Evolutionary conservation across 2,113 vertebrate species (phyloP).

Genomic region (Promerops cafer): DNA sequence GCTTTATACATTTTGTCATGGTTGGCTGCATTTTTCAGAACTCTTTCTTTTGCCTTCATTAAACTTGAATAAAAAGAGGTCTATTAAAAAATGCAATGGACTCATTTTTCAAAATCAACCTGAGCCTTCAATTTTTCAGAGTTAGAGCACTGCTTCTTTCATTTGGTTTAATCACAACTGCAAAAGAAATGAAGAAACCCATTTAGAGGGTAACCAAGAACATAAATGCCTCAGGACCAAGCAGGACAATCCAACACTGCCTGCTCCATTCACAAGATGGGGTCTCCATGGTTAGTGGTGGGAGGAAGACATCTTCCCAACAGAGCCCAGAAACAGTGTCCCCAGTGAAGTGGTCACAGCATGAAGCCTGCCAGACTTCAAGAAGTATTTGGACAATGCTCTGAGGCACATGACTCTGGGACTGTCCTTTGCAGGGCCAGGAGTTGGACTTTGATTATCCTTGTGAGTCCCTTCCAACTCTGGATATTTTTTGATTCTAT

Average conservation of each 20-base stretch:
- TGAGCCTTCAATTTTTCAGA: not conserved
- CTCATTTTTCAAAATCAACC: conserved; percentile 7
- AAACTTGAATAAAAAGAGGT: conserved; percentile 20
- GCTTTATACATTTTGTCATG: not conserved
- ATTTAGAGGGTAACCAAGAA: not conserved
- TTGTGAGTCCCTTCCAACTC: not conserved
- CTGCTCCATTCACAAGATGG: not conserved
- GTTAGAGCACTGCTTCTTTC: not conserved
- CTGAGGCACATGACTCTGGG: not conserved
- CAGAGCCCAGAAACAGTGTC: not conserved
- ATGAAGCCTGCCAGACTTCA: not conserved
- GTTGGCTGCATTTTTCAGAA: conserved; percentile 17
- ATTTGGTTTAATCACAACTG: not conserved
- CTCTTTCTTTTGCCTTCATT: conserved; percentile 27
- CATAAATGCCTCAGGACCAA: not conserved
- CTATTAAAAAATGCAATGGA: conserved; percentile 20
- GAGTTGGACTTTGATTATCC: not conserved
- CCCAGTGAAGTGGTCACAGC: not conserved
- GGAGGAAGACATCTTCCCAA: not conserved
- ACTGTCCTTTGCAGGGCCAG: not conserved
- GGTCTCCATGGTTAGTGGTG: rapidly evolving
- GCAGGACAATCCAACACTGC: not conserved
- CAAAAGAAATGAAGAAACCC: not conserved
- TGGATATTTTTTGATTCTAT: not conserved
- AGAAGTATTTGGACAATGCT: not conserved